phyloP scores from a whole-genome alignment of 2,888 invertebrate genomes.

The Euplexia lucipara region DNA sequence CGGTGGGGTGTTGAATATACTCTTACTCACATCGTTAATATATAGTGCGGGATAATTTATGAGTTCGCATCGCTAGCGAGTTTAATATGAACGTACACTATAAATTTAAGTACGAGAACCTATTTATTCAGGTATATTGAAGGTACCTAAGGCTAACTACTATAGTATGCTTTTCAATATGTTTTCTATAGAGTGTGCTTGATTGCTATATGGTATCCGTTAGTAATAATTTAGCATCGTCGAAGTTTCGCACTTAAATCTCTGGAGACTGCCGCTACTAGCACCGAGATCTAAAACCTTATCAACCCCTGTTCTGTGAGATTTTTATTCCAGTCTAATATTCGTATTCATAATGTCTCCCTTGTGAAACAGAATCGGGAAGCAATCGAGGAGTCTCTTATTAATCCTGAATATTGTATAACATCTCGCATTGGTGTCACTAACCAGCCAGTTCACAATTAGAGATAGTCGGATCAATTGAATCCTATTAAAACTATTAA shows the following conservation, averaged over 20 bases:
- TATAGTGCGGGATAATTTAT: conserved; percentile 45
- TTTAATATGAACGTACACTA: conserved; percentile 35
- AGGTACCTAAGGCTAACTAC: conserved; percentile 1
- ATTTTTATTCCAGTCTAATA: conserved; percentile 34
- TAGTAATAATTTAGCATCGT: conserved; percentile 38
- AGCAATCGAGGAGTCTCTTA: conserved; percentile 30
- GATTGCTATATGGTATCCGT: conserved; percentile 17
- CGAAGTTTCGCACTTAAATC: conserved; percentile 22
- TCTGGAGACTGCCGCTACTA: conserved; percentile 28
- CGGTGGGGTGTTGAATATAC: conserved; percentile 28
- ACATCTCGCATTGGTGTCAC: not conserved
- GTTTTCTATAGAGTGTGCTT: conserved; percentile 12
- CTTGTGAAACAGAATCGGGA: conserved; percentile 27
- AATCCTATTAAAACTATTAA: no score
- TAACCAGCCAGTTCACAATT: not conserved
- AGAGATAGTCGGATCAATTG: conserved; percentile 20
- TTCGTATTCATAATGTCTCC: conserved; percentile 42
- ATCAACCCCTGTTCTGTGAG: conserved; percentile 21
- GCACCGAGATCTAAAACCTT: conserved; percentile 28
- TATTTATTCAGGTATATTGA: conserved; percentile 1
- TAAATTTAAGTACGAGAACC: conserved; percentile 14
- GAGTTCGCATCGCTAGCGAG: conserved; percentile 28
- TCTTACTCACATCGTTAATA: conserved; percentile 39
- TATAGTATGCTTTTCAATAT: conserved; percentile 17
- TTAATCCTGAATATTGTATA: conserved; percentile 32